Evolutionary conservation across 35 echinoderm and acorn worm genomes (phyloP).

Genomic region (Holothuria glaberrima): DNA sequence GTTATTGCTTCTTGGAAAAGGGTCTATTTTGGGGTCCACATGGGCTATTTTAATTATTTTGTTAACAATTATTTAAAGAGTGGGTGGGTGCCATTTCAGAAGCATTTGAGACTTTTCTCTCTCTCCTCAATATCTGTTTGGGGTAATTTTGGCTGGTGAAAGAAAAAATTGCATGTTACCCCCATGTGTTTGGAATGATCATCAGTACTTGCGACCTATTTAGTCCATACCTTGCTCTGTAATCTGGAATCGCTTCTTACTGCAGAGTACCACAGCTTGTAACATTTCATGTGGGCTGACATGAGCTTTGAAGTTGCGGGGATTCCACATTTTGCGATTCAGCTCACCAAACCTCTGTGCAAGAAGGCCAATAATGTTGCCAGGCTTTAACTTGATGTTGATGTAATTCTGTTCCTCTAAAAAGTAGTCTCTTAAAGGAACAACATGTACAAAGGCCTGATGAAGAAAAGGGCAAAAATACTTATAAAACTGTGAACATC

Average conservation of each 20-base stretch:
- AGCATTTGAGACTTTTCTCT: too few relatives aligned
- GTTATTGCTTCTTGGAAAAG: too few relatives aligned
- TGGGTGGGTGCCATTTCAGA: too few relatives aligned
- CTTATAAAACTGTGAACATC: background rate
- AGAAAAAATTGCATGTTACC: too few relatives aligned
- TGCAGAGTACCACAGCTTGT: constrained; percentile 92
- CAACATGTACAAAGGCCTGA: constrained; percentile 88
- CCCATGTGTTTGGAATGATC: too few relatives aligned
- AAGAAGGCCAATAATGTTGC: constrained; percentile 89
- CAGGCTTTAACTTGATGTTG: constrained; percentile 89
- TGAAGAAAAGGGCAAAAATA: background rate
- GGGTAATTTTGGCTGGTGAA: too few relatives aligned
- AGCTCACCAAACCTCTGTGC: constrained; percentile 97
- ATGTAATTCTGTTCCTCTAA: constrained; percentile 94
- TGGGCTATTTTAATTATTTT: too few relatives aligned
- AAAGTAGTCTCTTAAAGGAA: constrained; percentile 85
- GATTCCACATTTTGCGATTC: constrained; percentile 99
- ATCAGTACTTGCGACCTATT: too few relatives aligned
- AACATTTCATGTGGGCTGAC: constrained; percentile 99
- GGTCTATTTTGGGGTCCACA: too few relatives aligned
- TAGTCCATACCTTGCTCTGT: constrained; percentile 82
- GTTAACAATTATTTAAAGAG: too few relatives aligned
- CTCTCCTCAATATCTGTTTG: background rate
- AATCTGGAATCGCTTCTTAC: constrained; percentile 98
- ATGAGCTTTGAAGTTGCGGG: constrained; percentile 96